Evolutionary conservation across 2,888 invertebrate species (phyloP).

Genomic region (Patella caerulea): DNA sequence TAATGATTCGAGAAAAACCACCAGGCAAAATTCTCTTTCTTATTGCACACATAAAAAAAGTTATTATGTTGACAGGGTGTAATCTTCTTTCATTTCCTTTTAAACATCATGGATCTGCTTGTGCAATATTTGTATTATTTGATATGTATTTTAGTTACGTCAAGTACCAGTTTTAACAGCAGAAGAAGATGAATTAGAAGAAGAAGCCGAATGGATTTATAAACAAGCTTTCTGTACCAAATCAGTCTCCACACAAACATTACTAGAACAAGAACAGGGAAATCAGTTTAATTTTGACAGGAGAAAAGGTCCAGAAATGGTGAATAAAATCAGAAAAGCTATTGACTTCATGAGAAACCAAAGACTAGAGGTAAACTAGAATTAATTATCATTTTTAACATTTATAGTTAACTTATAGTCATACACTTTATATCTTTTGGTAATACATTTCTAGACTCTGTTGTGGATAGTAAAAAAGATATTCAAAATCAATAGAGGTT

Average conservation of each 20-base stretch:
- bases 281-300: conserved; percentile 15
- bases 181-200: conserved; percentile 82
- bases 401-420: neutral
- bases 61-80: too few relatives aligned
- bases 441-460: neutral
- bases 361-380: conserved; percentile 80
- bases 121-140: too few relatives aligned
- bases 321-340: conserved; percentile 89
- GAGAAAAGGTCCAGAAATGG: conserved; percentile 54
- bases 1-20: too few relatives aligned
- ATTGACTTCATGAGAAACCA: conserved; percentile 96
- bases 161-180: conserved; percentile 85
- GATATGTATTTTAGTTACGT: conserved; percentile 78
- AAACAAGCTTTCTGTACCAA: conserved; percentile 91
- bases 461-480: neutral
- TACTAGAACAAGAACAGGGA: conserved; percentile 13
- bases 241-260: conserved; percentile 84
- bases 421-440: too few relatives aligned
- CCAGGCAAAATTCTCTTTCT: too few relatives aligned
- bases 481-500: too few relatives aligned
- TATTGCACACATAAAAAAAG: too few relatives aligned
- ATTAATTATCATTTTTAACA: neutral
- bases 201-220: conserved; percentile 98
- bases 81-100: too few relatives aligned
- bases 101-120: too few relatives aligned